Evolutionary conservation across 2,797 vertebrate species (phyloP).

Genomic region (Gadopsis bispinosus): DNA sequence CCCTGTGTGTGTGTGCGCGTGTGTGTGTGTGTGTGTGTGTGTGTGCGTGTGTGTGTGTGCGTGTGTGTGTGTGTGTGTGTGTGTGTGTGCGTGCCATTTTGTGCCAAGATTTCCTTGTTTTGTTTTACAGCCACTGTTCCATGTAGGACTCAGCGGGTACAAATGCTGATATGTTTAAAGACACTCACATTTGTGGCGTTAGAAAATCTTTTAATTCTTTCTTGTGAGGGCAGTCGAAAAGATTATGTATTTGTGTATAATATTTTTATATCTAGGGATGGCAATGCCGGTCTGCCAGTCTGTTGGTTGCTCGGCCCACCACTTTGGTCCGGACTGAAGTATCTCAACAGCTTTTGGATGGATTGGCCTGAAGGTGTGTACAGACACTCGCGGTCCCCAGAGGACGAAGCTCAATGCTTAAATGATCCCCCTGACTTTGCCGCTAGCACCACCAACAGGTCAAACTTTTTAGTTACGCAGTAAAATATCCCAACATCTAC

Average conservation of each 20-base stretch:
- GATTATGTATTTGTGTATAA: not conserved
- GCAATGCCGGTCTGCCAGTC: not conserved
- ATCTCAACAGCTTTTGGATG: not conserved
- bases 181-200: not conserved
- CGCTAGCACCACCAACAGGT: not conserved
- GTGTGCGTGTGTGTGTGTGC: slow-evolving; percentile 1
- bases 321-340: not conserved
- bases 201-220: not conserved
- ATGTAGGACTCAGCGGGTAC: slow-evolving; percentile 11
- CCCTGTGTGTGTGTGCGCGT: slow-evolving; percentile 32
- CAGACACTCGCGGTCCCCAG: not conserved
- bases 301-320: not conserved
- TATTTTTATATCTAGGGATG: not conserved
- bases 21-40: slow-evolving; percentile 4
- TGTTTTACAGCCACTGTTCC: slow-evolving; percentile 18
- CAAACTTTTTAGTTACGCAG: not conserved
- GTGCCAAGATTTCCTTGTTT: slow-evolving; percentile 31
- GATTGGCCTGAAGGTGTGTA: not conserved
- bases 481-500: not conserved
- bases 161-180: not conserved
- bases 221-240: not conserved
- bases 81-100: slow-evolving; percentile 1
- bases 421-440: not conserved
- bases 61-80: not conserved
- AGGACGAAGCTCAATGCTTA: not conserved